phyloP scores from a whole-genome alignment of 1,140 invertebrate genomes.

The Caenorhabditis tropicalis region DNA sequence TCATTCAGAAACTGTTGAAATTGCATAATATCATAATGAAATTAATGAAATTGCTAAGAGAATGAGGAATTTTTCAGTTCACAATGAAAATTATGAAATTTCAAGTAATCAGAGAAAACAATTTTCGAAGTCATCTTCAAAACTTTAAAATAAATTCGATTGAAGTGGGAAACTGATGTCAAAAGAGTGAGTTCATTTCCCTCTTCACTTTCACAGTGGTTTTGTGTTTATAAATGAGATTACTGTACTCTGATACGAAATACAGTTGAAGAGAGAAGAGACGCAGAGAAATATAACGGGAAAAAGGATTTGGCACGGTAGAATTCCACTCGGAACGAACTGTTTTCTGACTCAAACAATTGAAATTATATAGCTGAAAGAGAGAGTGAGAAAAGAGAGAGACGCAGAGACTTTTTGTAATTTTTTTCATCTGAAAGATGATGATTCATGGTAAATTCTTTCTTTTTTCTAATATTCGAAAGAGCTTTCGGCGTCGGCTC shows the following conservation, averaged over 20 bases:
- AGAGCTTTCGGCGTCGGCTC: neutral
- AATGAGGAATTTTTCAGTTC: too few relatives aligned
- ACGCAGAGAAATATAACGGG: neutral
- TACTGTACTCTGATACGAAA: conserved; percentile 36
- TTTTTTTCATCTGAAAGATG: neutral
- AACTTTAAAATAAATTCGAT: neutral
- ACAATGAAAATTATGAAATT: too few relatives aligned
- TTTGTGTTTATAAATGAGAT: conserved; percentile 33
- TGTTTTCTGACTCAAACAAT: conserved; percentile 1
- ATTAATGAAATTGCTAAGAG: too few relatives aligned
- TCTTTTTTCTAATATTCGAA: neutral
- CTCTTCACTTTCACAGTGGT: neutral
- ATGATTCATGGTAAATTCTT: neutral
- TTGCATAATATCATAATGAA: too few relatives aligned
- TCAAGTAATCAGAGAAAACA: too few relatives aligned
- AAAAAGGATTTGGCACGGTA: conserved; percentile 33
- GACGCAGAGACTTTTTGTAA: conserved; percentile 1
- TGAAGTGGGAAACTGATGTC: neutral
- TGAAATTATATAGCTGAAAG: neutral
- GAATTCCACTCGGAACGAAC: neutral
- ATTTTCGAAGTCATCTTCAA: neutral
- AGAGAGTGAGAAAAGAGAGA: neutral
- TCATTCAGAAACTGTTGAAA: too few relatives aligned
- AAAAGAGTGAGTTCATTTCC: neutral
- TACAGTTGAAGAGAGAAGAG: neutral